Base-by-base conservation (phyloP, 2,113 vertebrate species). In the Burhinus oedicnemus region DNA sequence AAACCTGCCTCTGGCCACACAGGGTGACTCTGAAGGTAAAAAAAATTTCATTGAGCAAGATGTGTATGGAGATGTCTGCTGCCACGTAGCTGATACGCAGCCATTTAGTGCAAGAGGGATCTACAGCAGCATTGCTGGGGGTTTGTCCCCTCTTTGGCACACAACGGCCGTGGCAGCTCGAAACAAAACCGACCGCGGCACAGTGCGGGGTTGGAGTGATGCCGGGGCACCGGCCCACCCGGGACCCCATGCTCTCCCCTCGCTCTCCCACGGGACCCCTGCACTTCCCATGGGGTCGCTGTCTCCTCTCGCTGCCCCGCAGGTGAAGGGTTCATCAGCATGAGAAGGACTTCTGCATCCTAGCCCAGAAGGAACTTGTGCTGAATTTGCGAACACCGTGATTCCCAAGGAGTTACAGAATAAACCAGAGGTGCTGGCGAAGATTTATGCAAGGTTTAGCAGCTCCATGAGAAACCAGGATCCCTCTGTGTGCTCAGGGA, bases 211-310 rank as follows among this genome's bases (percentile, higher is more conserved):
- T 44, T 47, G 84, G 38, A 44, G 57, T 0, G 2, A 29, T 19
- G 57, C 65, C 0, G 0, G 62, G 27, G 6, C 38, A 60, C 44
- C 4, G 2, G 44, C 14, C 29, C 64, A 32, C 0, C 0, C 1
- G 3, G n/a, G 44, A 42, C 38, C 52, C 52, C 40, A 15, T 7
- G 2, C 20, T 38, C 17, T 54, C 30, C 42, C 58, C 85, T 58
- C 1, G 0, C 23, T 29, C 19, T 77, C 25, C 65, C 51, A 10
- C 5, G 1, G 57, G 30, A 21, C 5, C 12, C 40, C 58, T 8
- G 15, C 34, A 42, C 23, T 4, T 52, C 36, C 70, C 0, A 0
- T 4, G 26, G 65, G 12, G 18, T 62, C 9, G 1, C 75, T 32
- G 42, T 51, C 16, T 1, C 66, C 77, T 80, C 60, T 74, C 4